Evolutionary conservation across 2,888 invertebrate species (phyloP), one percentile per base, ranked within the genome.

Genomic region (Melanophora roralis): DNA sequence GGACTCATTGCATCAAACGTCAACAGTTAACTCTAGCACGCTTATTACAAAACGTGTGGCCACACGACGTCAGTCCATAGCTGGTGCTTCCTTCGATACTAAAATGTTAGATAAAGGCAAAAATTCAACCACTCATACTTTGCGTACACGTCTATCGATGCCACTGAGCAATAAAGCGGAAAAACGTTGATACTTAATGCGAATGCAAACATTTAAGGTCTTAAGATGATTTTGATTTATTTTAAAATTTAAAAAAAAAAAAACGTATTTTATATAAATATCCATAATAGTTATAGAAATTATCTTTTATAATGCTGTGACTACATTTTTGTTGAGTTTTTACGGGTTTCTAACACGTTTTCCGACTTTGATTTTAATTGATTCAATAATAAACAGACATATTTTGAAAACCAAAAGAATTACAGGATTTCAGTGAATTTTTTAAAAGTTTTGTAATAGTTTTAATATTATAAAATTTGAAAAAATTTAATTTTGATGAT

Each of bases 91-190:
- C 21, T 49, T 38, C 43, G 76, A 78, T 32, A 84, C 62, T 49
- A 77, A 81, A 64, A 38, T 36, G 7, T 14, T 38, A 7, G 75
- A 79, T 21, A 75, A 75, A 21, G 60, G 67, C 21, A 81, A 81
- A 81, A 21, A 14, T 7, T 12, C 71, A 47, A 8, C 78, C 2
- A 60, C 34, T 21, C 87, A 87, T 77, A 85, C 86, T 27, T 79
- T 89, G 69, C 89, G 91, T 68, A 91, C 91, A 78, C 88, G 92
- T 67, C 86, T 91, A 23, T 91, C 91, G 40, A 84, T 91, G 82
- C 89, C 91, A 19, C 82, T 91, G 64, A 90, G 88, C 81, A 90
- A 89, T 81, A 91, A 91, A 87, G 84, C 85, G 65, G 89, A 89
- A 74, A 86, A 86, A 81, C 88, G 89, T 86, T 89, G 86, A 89